phyloP scores from a whole-genome alignment of 2,113 vertebrate genomes.

The Clarias gariepinus region DNA sequence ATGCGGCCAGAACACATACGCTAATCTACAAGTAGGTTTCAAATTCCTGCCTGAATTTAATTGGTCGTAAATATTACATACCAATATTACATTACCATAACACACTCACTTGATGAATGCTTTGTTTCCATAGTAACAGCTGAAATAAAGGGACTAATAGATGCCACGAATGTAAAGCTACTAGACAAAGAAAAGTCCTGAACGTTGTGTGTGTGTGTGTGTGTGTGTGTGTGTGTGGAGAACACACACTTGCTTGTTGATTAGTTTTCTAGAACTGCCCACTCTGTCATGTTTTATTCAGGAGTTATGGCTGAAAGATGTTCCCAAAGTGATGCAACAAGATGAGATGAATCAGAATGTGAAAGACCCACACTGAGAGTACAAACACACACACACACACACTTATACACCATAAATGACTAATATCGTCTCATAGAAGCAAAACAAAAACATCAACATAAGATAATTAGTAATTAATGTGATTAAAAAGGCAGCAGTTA shows the following conservation, averaged over 20 bases:
- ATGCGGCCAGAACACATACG: neutral
- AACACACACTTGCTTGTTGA: neutral
- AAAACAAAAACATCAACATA: neutral
- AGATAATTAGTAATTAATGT: neutral
- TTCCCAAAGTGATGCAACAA: neutral
- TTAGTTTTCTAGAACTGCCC: neutral
- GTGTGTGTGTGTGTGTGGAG: too few relatives aligned
- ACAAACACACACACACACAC: constrained; percentile 2
- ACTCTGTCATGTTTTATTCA: neutral
- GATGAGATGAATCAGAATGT: neutral
- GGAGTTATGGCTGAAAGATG: neutral
- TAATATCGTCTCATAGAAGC: neutral
- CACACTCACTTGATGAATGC: neutral
- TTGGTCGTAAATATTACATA: too few relatives aligned
- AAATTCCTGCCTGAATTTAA: too few relatives aligned
- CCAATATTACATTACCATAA: too few relatives aligned
- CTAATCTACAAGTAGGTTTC: too few relatives aligned
- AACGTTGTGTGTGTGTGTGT: neutral
- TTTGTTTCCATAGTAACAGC: neutral
- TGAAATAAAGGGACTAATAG: neutral
- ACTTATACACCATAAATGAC: neutral
- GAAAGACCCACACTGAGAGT: neutral
- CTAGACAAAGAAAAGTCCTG: too few relatives aligned
- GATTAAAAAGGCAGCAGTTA: neutral
- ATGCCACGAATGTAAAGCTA: too few relatives aligned